Evolutionary conservation across 1,140 invertebrate genomes (phyloP), one percentile per base, ranked within the genome.

Genomic region (Drosophila grimshawi): DNA sequence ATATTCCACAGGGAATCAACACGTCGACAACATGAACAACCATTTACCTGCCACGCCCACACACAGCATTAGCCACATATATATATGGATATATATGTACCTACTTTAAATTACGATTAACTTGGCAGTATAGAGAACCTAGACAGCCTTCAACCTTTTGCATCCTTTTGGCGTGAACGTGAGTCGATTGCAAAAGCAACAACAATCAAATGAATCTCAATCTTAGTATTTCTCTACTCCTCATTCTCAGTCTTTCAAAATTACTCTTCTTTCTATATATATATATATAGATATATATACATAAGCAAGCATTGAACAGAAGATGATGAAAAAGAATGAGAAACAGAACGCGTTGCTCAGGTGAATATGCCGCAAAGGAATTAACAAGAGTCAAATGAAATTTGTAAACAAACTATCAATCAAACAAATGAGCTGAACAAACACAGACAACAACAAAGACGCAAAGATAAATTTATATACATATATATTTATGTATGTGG

Each of bases 321-420:
- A 66, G 37, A 60, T 51, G 41, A 61, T 52, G 76, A 60, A 57
- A 56, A 67, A 27, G 19, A 7, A 59, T 51, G 37, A 65, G 30
- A 41, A 46, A 61, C 55, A 77, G 53, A 29, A 37, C 39, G 55
- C 37, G 57, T n/a, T 73, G 74, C 71, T 76, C 64, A 73, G 64
- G 70, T 73, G 70, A 55, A 73, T 43, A 43, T 55, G 56, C 64
- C 55, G 55, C 64, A 68, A 59, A 67, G 63, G 48, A 46, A 72
- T 72, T 72, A 60, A 66, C 10, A 45, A 76, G 81, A 83, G 70
- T 45, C 7, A 76, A 86, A 85, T 86, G 76, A 71, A 86, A 75
- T 85, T 85, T 86, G 81, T 86, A 85, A 85, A 86, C 81, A 85
- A 85, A 86, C 81, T 85, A 85, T 85, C 81, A 85, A 85, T 85